Base-by-base conservation (phyloP, 2,113 vertebrate species). In the Girardinichthys multiradiatus region DNA sequence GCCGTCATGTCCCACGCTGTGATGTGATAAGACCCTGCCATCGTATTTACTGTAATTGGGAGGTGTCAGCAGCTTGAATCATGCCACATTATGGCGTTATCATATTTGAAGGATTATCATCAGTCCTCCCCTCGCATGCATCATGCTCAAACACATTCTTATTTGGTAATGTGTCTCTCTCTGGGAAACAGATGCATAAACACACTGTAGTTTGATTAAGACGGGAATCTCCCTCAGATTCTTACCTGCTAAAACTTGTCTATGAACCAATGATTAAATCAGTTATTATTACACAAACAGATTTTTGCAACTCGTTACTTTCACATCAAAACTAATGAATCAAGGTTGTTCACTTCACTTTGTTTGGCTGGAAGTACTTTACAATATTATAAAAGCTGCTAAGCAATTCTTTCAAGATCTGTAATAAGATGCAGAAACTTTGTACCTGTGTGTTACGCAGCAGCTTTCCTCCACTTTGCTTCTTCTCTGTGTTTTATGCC, bases 31-130 rank as follows among this genome's bases (percentile, higher is more conserved):
- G n/a, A n/a, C 84, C 27, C 73, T 61, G 67, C 80, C 76, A 28
- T 74, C 67, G 60, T 70, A 24, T 51, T 58, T 66, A 84, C 80
- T 76, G 74, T 57, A 29, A 80, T 61, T 12, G 33, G 70, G 66
- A 79, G 81, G 76, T 73, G 83, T 80, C 83, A 70, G 62, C 72
- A 83, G 67, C 79, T 73, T 82, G 74, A 31, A 78, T 71, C 62
- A 69, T 48, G 64, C 70, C 86, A 76, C 60, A 81, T 75, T 57
- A 39, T 69, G 30, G 58, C 0, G 33, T 2, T 21, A 72, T 74
- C 79, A 35, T 68, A 28, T 72, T 68, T 72, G 59, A 85, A 69
- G 59, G 54, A 0, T 66, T 39, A 51, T 80, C 77, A 79, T 79
- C 77, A 24, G 33, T 60, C 76, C 60, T 54, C 68, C 62, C 72